Evolutionary conservation across 2,113 vertebrate species (phyloP).

Genomic region (Ophthalmolycus amberensis): DNA sequence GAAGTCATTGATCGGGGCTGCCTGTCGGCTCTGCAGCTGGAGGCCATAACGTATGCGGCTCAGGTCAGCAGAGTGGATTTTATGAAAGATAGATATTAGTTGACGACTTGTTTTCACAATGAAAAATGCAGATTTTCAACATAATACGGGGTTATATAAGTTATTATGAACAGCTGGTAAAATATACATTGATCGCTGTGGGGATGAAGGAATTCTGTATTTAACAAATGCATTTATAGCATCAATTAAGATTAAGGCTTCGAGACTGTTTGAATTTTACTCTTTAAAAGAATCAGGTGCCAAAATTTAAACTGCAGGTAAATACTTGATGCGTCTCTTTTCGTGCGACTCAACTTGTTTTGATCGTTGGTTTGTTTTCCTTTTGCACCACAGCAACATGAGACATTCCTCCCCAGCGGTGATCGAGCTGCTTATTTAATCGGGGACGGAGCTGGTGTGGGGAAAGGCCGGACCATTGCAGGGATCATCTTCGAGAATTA

Average conservation of each 20-base stretch:
- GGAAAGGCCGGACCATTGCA: slow-evolving; percentile 97
- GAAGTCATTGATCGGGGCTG: slow-evolving; percentile 95
- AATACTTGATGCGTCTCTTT: background rate
- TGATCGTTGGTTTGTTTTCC: slow-evolving; percentile 15
- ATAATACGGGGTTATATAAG: no score
- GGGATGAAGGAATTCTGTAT: no score
- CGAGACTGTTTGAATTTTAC: no score
- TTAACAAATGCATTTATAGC: no score
- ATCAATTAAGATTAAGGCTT: no score
- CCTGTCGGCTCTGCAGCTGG: slow-evolving; percentile 96
- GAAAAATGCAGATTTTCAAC: no score
- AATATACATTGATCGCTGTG: no score
- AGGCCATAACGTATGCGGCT: slow-evolving; percentile 95
- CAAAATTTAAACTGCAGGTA: background rate
- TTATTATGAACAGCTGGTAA: no score
- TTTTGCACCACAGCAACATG: slow-evolving; percentile 91
- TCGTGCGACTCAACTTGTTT: background rate
- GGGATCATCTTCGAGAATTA: slow-evolving; percentile 99
- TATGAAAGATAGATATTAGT: background rate
- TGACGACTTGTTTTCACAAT: background rate
- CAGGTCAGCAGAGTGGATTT: slow-evolving; percentile 78
- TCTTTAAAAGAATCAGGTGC: background rate
- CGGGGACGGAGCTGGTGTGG: slow-evolving; percentile 97
- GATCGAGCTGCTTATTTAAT: slow-evolving; percentile 98
- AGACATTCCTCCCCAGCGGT: slow-evolving; percentile 96